These are phyloP conservation scores for Poecilus cupreus DNA, from an alignment of 2,888 invertebrate species.

Conservation along the genomic window DNA sequence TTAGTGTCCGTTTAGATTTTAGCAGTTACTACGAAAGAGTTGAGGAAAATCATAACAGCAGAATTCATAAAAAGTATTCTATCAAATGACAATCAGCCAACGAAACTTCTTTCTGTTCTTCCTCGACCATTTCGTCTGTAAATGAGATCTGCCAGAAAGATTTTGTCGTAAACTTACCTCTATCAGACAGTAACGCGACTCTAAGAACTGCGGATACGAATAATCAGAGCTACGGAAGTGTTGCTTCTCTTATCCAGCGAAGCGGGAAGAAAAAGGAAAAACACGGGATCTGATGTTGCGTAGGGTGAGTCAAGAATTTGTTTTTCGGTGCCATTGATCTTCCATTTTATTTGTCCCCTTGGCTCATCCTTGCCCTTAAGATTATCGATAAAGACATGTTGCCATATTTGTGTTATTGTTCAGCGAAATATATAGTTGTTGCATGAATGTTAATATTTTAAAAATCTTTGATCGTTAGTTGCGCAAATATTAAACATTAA, in stretches of 20 bases:
- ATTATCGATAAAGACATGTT: not conserved
- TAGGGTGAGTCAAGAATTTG: slow-evolving; percentile 67
- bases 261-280: slow-evolving; percentile 68
- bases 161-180: not conserved
- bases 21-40: slow-evolving; percentile 94
- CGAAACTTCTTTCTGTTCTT: slow-evolving; percentile 19
- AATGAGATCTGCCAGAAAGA: not conserved
- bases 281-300: slow-evolving; percentile 70
- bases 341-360: slow-evolving; percentile 14
- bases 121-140: slow-evolving; percentile 55
- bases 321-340: slow-evolving; percentile 22
- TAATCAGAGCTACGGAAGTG: slow-evolving; percentile 67
- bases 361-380: slow-evolving; percentile 14
- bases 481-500: not conserved
- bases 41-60: slow-evolving; percentile 80
- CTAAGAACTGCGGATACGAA: slow-evolving; percentile 30
- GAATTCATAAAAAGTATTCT: slow-evolving; percentile 18
- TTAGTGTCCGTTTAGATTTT: slow-evolving; percentile 95
- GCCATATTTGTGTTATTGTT: slow-evolving; percentile 8
- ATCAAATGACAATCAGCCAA: slow-evolving; percentile 45
- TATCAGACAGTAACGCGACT: slow-evolving; percentile 40
- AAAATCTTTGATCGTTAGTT: not conserved
- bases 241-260: slow-evolving; percentile 67
- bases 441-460: not conserved
- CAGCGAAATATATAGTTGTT: not conserved